phyloP scores from a whole-genome alignment of 2,888 invertebrate genomes.

The Rhamnusium bicolor region DNA sequence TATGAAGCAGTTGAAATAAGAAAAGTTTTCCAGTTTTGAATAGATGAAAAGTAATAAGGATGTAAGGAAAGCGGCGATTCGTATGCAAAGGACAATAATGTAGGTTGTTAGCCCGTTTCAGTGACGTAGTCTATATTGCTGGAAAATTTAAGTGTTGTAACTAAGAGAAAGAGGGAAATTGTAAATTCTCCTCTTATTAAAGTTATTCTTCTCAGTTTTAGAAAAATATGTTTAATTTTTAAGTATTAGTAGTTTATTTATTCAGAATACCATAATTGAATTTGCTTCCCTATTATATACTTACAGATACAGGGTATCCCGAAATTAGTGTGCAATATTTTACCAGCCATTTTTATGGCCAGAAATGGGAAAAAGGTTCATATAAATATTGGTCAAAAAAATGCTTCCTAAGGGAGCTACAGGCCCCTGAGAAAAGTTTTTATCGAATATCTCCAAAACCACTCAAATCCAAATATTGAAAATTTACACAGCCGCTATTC shows the following conservation, averaged over 20 bases:
- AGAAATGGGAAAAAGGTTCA: no score
- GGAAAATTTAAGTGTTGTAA: neutral
- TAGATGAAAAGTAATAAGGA: conserved; percentile 23
- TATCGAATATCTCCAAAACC: no score
- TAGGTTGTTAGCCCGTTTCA: conserved; percentile 21
- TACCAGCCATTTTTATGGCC: no score
- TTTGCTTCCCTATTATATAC: neutral
- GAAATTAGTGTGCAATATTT: no score
- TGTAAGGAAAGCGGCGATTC: conserved; percentile 31
- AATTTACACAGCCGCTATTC: no score
- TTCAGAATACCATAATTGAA: neutral
- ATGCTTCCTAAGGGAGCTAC: no score
- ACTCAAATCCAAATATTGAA: no score
- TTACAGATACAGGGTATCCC: no score
- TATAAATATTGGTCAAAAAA: no score
- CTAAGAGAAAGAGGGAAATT: neutral
- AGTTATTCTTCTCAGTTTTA: neutral
- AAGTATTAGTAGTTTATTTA: neutral
- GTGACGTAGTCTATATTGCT: conserved; percentile 13
- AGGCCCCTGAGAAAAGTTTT: no score
- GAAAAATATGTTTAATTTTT: no score
- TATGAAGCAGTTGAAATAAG: conserved; percentile 27
- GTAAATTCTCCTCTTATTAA: neutral
- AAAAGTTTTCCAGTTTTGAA: conserved; percentile 17
- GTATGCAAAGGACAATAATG: conserved; percentile 38